Percentiles rank a stretch among this genome's conserved stretches.
Evolutionary conservation across 1,140 invertebrate genomes (phyloP).

Genomic region (Calycopis cecrops): DNA sequence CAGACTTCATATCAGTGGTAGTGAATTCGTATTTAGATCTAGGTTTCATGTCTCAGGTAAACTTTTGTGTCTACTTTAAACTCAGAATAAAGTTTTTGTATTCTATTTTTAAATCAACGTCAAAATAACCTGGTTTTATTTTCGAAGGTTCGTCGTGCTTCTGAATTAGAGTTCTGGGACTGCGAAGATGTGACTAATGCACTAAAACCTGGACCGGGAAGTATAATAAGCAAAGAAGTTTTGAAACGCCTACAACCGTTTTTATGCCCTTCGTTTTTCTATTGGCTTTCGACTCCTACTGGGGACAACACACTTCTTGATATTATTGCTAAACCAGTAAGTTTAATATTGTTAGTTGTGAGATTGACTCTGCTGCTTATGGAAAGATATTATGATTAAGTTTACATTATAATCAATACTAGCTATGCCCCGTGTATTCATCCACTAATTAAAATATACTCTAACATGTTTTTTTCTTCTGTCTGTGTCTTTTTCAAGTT

Average conservation of each 20-base stretch:
- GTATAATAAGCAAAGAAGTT: conserved; percentile 29
- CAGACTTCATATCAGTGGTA: conserved; percentile 53
- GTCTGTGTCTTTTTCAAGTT: too few species aligned
- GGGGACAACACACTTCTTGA: conserved; percentile 65
- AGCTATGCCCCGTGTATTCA: too few species aligned
- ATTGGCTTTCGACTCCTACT: conserved; percentile 64
- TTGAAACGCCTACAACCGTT: conserved; percentile 45
- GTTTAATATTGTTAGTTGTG: too few species aligned
- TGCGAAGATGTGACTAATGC: conserved; percentile 51
- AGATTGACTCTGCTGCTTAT: too few species aligned
- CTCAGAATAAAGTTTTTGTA: too few species aligned
- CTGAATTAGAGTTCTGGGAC: conserved; percentile 65
- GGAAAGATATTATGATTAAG: too few species aligned
- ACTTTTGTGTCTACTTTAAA: too few species aligned
- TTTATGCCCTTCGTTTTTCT: conserved; percentile 59
- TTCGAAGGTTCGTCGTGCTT: conserved; percentile 53
- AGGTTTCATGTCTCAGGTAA: conserved; percentile 65
- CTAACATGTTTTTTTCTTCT: too few species aligned
- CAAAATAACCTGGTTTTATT: conserved; percentile 3
- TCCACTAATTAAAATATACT: too few species aligned
- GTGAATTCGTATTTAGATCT: conserved; percentile 65
- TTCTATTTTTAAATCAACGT: background rate
- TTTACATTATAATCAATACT: too few species aligned
- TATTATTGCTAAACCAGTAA: conserved; percentile 62
- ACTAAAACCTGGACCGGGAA: conserved; percentile 42